A percentile compares a stretch with the other conserved stretches of the same genome.
phyloP scores from a whole-genome alignment of 2,888 invertebrate species.

The Chrysodeixis includens region DNA sequence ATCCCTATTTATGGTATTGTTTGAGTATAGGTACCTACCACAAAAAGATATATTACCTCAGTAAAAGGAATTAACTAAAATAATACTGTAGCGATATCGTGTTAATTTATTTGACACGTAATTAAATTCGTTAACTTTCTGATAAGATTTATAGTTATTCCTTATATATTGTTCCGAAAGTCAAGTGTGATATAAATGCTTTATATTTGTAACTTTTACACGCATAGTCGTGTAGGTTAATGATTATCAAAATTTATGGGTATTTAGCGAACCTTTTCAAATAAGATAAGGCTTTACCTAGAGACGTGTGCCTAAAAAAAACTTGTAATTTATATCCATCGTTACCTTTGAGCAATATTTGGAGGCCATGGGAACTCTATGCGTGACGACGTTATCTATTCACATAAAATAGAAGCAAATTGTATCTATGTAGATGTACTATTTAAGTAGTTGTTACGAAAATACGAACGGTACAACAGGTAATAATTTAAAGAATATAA shows the following conservation, averaged over 20 bases:
- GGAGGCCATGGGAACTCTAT: slow-evolving; percentile 57
- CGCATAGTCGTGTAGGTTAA: background rate
- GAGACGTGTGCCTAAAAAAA: slow-evolving; percentile 9
- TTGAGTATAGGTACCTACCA: slow-evolving; percentile 22
- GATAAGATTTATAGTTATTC: slow-evolving; percentile 3
- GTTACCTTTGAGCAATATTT: slow-evolving; percentile 57
- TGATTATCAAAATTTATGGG: slow-evolving; percentile 5
- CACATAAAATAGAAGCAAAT: background rate
- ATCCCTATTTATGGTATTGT: slow-evolving; percentile 41
- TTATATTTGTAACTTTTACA: background rate
- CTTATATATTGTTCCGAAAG: background rate
- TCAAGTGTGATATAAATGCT: background rate
- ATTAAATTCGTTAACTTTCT: slow-evolving; percentile 15
- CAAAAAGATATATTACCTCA: slow-evolving; percentile 26
- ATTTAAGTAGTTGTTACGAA: background rate
- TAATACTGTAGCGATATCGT: slow-evolving; percentile 18
- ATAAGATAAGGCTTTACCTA: slow-evolving; percentile 4
- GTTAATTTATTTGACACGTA: slow-evolving; percentile 15
- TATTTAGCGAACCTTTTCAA: background rate
- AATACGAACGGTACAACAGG: background rate
- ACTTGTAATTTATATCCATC: slow-evolving; percentile 27
- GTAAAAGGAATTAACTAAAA: slow-evolving; percentile 28
- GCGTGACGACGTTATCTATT: slow-evolving; percentile 55
- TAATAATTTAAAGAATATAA: background rate
- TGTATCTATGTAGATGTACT: background rate